Evolutionary conservation across 2,888 invertebrate genomes (phyloP), one percentile per base, ranked within the genome.

Genomic region (Linnaemya tessellans): DNA sequence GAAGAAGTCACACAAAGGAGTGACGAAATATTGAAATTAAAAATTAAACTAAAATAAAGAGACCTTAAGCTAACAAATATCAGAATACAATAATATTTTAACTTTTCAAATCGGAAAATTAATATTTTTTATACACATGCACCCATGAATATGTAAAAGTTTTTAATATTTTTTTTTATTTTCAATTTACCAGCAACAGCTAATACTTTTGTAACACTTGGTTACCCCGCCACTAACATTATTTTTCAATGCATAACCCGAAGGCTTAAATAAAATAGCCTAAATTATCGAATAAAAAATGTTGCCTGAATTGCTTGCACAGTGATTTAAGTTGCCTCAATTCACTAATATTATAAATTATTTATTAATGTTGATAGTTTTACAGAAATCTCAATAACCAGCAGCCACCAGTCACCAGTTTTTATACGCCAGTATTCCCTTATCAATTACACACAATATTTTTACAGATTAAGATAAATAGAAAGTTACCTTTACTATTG

Each of bases 401-500:
- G 1, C 11, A n/a, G 11, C n/a, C 46, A 46, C 9, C 10, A n/a
- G 18, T n/a, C 46, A 65, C 4, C 10, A 38, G n/a, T n/a, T 70
- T 70, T 22, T n/a, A n/a, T n/a, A 20, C 5, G 13, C 30, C 43
- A 43, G 18, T 54, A 54, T 54, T 43, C 25, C 54, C 54, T 64
- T 41, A 15, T 49, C 41, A 15, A 49, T 51, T 41, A 43, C 5
- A 25, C 54, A 43, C 0, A 25, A 43, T 25, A 49, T 75, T 58
- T 58, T 56, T 46, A 35, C 15, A n/a, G 46, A 65, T 25, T 25
- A 43, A 75, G n/a, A 38, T 49, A 18, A 41, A 49, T 18, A 18
- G 8, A 43, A 56, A 18, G 18, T 43, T 65, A 65, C 56, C 41
- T 67, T 15, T 20, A 46, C 43, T 77, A n/a, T 58, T n/a, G 22